Evolutionary conservation across 2,797 vertebrate species (phyloP).

Genomic region (Uromys caudimaculatus): DNA sequence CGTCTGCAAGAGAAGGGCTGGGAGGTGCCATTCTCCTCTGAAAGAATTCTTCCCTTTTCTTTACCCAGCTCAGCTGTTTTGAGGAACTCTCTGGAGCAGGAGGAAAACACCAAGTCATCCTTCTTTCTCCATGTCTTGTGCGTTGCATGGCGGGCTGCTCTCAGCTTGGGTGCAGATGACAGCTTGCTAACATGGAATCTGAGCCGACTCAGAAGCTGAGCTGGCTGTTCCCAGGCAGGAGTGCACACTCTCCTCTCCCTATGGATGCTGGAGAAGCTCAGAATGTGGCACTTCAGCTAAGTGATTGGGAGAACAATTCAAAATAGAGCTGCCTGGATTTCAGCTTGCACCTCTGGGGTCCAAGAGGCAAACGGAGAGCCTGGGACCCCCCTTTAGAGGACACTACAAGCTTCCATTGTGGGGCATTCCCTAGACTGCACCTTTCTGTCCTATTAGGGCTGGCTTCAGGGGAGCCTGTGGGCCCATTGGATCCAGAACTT

Average conservation of each 20-base stretch:
- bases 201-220: not conserved
- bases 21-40: not conserved
- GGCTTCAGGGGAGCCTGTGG: no score
- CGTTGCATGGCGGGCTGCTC: not conserved
- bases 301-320: not conserved
- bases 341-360: no score
- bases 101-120: not conserved
- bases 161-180: fast-evolving
- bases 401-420: not conserved
- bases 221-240: not conserved
- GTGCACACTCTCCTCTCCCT: fast-evolving
- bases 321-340: no score
- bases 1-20: not conserved
- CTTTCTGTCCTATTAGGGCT: no score
- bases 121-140: not conserved
- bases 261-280: not conserved
- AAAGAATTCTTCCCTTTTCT: fast-evolving
- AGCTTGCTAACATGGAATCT: not conserved
- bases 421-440: no score
- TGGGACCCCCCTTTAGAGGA: not conserved
- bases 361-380: not conserved
- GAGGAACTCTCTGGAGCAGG: not conserved
- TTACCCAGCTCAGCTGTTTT: fast-evolving
- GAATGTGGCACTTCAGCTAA: no score
- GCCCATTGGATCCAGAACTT: not conserved